Evolutionary conservation across 2,888 invertebrate species (phyloP).

Genomic region (Callimorpha dominula): DNA sequence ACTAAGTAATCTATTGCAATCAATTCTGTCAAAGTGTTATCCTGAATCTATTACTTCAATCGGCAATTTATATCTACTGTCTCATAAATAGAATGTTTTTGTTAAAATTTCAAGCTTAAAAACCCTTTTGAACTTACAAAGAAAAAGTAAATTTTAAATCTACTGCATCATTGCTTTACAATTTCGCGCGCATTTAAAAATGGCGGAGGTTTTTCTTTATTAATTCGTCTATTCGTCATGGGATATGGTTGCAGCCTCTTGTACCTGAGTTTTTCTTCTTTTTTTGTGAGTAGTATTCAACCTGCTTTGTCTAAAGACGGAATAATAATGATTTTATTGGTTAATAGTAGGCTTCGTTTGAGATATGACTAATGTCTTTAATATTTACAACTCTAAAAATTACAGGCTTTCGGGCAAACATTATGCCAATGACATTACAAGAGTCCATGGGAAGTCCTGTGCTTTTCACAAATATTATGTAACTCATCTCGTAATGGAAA

Average conservation of each 20-base stretch:
- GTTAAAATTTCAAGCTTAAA: constrained; percentile 43
- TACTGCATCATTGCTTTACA: constrained; percentile 60
- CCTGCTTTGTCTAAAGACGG: constrained; percentile 6
- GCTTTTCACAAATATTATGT: too few relatives aligned
- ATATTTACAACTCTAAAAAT: too few relatives aligned
- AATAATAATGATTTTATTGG: neutral
- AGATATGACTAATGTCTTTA: too few relatives aligned
- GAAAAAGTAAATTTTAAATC: constrained; percentile 52
- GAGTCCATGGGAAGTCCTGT: too few relatives aligned
- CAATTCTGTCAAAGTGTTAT: constrained; percentile 51
- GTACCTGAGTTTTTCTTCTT: constrained; percentile 70
- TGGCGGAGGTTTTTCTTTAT: constrained; percentile 44
- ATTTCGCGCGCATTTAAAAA: constrained; percentile 70
- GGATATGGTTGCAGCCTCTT: constrained; percentile 59
- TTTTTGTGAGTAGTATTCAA: constrained; percentile 26
- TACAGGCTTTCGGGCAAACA: too few relatives aligned
- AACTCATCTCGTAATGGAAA: too few relatives aligned
- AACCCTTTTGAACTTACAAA: constrained; percentile 46
- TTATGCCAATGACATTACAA: too few relatives aligned
- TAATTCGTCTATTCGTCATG: constrained; percentile 58
- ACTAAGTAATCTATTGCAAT: constrained; percentile 48
- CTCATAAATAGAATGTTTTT: constrained; percentile 41
- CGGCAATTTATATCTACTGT: constrained; percentile 39
- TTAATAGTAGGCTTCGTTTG: neutral
- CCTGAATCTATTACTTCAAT: constrained; percentile 48